Percentiles rank a stretch among this genome's conserved stretches.
phyloP scores from a whole-genome alignment of 2,888 invertebrate genomes.

The Clivina fossor region DNA sequence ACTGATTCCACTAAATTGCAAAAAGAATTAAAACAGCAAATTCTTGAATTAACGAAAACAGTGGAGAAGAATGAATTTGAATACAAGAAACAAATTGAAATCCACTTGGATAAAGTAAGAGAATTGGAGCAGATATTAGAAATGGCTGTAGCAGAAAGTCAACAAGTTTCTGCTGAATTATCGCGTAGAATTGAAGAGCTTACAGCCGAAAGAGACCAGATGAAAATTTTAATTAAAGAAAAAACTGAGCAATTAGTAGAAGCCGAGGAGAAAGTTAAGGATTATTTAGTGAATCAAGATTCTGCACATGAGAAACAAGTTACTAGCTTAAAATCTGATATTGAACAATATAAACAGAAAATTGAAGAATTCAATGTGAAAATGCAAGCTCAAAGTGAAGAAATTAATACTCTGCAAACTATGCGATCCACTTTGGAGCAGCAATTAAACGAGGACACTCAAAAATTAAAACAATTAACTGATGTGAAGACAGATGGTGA shows the following conservation, averaged over 20 bases:
- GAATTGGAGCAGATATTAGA: constrained; percentile 37
- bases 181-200: constrained; percentile 37
- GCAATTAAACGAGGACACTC: constrained; percentile 22
- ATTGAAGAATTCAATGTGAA: constrained; percentile 7
- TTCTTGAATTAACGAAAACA: constrained; percentile 49
- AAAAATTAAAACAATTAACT: constrained; percentile 28
- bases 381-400: constrained; percentile 35
- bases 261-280: constrained; percentile 48
- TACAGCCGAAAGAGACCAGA: constrained; percentile 38
- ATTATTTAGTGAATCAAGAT: constrained; percentile 54
- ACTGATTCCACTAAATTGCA: constrained; percentile 28
- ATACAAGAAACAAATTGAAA: constrained; percentile 51
- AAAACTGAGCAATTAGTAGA: constrained; percentile 42
- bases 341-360: constrained; percentile 16
- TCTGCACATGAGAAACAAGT: constrained; percentile 54
- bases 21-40: constrained; percentile 24
- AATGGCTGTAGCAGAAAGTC: constrained; percentile 50
- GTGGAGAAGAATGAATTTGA: constrained; percentile 51
- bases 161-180: constrained; percentile 49
- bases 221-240: constrained; percentile 41
- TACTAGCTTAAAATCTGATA: constrained; percentile 53
- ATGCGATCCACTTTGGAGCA: constrained; percentile 3
- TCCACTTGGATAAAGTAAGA: constrained; percentile 47
- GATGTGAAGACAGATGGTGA: constrained; percentile 36
- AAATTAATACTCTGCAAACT: constrained; percentile 33